Evolutionary conservation across 1,140 invertebrate genomes (phyloP).

Genomic region (Aleiodes sp.): DNA sequence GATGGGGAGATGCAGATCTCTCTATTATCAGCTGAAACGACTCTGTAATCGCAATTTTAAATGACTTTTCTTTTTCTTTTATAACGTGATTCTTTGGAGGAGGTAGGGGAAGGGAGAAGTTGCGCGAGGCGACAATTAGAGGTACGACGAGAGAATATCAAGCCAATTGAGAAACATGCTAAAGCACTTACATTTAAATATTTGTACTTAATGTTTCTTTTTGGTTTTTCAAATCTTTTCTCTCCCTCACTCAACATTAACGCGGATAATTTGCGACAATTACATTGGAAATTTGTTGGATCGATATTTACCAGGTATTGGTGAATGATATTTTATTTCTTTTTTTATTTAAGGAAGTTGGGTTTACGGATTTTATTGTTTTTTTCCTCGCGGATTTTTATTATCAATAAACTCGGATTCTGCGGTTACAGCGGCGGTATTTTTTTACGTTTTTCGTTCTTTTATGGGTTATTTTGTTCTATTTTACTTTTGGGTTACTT

Average conservation of each 20-base stretch:
- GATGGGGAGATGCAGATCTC: constrained; percentile 32
- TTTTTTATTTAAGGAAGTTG: too few species aligned
- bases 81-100: neutral
- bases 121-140: constrained; percentile 5
- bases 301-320: too few species aligned
- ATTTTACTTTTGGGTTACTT: too few species aligned
- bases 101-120: neutral
- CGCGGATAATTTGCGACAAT: constrained; percentile 11
- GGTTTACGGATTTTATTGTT: too few species aligned
- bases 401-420: too few species aligned
- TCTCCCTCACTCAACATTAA: neutral
- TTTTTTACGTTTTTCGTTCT: too few species aligned
- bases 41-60: constrained; percentile 16
- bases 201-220: neutral
- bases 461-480: too few species aligned
- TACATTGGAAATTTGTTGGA: constrained; percentile 14
- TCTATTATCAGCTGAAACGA: constrained; percentile 26
- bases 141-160: constrained; percentile 1
- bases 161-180: constrained; percentile 12
- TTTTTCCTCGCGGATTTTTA: too few species aligned
- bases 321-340: too few species aligned
- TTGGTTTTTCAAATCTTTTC: too few species aligned
- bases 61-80: neutral
- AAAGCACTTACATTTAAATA: constrained; percentile 13
- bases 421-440: too few species aligned